Percentiles rank a stretch among this genome's conserved stretches.
phyloP scores from a whole-genome alignment of 2,113 vertebrate genomes.

The Trochalopteron elliotii region DNA sequence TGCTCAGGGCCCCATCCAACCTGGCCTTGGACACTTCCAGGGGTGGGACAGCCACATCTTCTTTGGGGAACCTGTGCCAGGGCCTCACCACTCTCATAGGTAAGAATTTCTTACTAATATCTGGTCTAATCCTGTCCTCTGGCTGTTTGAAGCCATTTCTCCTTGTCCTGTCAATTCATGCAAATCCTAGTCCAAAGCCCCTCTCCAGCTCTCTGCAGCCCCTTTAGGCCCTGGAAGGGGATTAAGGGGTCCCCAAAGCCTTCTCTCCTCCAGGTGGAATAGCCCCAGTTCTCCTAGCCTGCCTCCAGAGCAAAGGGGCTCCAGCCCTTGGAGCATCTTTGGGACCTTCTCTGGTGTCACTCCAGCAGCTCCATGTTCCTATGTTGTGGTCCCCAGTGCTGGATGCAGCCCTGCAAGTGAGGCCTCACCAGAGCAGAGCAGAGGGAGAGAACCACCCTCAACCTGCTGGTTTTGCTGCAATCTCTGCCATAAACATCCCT shows the following conservation, averaged over 20 bases:
- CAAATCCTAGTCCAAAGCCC: not conserved
- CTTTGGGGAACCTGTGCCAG: not conserved
- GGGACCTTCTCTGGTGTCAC: not conserved
- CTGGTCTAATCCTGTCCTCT: not conserved
- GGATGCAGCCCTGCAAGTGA: not conserved
- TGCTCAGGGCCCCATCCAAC: not conserved
- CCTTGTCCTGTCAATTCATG: not conserved
- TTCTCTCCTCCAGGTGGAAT: not conserved
- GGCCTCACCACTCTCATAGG: not conserved
- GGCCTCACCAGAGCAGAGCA: not conserved
- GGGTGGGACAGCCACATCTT: not conserved
- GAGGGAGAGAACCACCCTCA: not conserved
- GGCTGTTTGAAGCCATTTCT: not conserved
- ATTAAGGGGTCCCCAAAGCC: not conserved
- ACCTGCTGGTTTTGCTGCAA: not conserved
- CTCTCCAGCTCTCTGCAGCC: not conserved
- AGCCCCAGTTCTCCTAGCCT: not conserved
- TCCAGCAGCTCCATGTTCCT: not conserved
- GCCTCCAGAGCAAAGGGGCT: not conserved
- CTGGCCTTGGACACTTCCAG: not conserved
- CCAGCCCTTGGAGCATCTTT: not conserved
- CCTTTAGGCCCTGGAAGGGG: not conserved
- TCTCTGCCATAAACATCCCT: not conserved
- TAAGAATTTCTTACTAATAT: not conserved
- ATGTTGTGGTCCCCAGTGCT: not conserved